Evolutionary conservation across 1,140 invertebrate genomes (phyloP).

Genomic region (Macrobrachium rosenbergii): DNA sequence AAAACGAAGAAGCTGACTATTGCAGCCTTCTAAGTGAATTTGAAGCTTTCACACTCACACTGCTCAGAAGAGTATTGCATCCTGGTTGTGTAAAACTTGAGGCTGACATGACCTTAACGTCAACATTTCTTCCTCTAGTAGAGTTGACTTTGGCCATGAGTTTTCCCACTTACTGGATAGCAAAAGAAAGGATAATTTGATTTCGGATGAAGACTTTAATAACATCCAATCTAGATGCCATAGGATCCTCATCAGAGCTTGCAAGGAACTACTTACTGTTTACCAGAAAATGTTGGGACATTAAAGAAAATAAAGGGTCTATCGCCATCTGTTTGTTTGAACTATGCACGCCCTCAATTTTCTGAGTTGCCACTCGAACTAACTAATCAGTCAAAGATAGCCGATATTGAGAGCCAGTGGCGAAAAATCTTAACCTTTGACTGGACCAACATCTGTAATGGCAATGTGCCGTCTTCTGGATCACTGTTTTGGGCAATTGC

Average conservation of each 20-base stretch:
- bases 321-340: neutral
- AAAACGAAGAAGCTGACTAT: constrained; percentile 34
- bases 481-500: constrained; percentile 38
- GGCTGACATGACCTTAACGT: constrained; percentile 30
- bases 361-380: too few species aligned
- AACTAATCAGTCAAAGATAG: too few species aligned
- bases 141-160: constrained; percentile 33
- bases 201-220: constrained; percentile 13
- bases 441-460: constrained; percentile 26
- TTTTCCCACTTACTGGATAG: constrained; percentile 17
- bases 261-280: constrained; percentile 3
- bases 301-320: constrained; percentile 26
- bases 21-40: constrained; percentile 40
- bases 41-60: constrained; percentile 21
- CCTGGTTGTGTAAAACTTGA: constrained; percentile 38
- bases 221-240: too few species aligned
- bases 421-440: constrained; percentile 9
- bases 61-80: constrained; percentile 25
- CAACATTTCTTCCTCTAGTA: constrained; percentile 41
- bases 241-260: too few species aligned
- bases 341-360: too few species aligned
- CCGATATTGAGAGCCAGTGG: too few species aligned
- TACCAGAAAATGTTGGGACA: constrained; percentile 23
- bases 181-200: constrained; percentile 16
- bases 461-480: constrained; percentile 8